A percentile compares a stretch with the other conserved stretches of the same genome.
Conservation (phyloP, 1,140 invertebrate species). For the Tribolium castaneum region DNA sequence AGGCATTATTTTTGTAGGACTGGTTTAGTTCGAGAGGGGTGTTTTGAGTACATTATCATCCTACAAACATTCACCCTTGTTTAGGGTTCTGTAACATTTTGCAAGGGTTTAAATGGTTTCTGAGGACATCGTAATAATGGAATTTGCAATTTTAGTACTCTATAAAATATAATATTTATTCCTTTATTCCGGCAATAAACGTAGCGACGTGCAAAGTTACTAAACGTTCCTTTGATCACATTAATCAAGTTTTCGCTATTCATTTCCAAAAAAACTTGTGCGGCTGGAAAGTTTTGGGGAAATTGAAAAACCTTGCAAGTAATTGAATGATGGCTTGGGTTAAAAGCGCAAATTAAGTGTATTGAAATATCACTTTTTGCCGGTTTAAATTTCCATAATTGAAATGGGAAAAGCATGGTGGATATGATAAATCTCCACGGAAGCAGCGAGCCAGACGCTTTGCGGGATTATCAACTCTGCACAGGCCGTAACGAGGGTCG, state of each 20-base stretch:
- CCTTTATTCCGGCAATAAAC: neutral
- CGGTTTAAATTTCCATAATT: conserved; percentile 40
- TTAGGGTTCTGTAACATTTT: neutral
- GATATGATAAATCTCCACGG: conserved; percentile 41
- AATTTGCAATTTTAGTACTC: neutral
- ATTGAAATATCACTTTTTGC: conserved; percentile 31
- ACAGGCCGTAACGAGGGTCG: conserved; percentile 37
- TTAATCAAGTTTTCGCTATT: conserved; percentile 7
- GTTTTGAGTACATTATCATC: neutral
- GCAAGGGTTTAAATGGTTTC: conserved; percentile 21
- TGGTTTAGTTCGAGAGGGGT: neutral
- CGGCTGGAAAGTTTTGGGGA: neutral
- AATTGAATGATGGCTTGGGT: conserved; percentile 34
- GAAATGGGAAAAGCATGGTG: conserved; percentile 40
- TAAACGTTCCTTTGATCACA: conserved; percentile 34
- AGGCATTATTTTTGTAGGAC: neutral
- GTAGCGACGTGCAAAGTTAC: neutral
- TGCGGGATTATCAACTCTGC: conserved; percentile 39
- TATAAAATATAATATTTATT: conserved; percentile 7
- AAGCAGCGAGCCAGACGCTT: conserved; percentile 23
- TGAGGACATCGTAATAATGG: conserved; percentile 16
- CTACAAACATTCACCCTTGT: neutral
- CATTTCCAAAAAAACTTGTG: neutral
- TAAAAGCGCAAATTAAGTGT: conserved; percentile 28
- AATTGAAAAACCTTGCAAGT: conserved; percentile 18